These are phyloP conservation scores for Enteromius fasciolatus DNA, from an alignment of 2,797 vertebrate species.

Conservation along the genomic window DNA sequence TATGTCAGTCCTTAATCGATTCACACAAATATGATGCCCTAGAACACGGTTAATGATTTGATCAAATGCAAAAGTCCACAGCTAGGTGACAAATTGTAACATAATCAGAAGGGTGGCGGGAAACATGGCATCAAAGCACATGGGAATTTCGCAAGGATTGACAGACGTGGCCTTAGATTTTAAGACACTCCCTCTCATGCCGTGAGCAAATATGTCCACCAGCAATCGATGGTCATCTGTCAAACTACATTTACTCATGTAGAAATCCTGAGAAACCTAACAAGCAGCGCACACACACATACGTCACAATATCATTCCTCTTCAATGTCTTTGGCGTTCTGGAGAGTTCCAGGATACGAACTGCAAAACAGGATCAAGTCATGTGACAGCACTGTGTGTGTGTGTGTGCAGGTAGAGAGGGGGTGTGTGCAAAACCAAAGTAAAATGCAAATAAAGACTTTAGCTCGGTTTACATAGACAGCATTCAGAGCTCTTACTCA, in stretches of 20 bases:
- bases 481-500: constrained; percentile 59
- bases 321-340: not conserved
- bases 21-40: not conserved
- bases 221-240: not conserved
- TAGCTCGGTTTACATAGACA: constrained; percentile 72
- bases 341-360: constrained; percentile 69
- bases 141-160: constrained; percentile 2
- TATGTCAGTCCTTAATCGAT: not conserved
- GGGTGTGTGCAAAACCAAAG: constrained; percentile 57
- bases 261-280: not conserved
- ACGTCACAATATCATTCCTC: not conserved
- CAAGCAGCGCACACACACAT: not conserved
- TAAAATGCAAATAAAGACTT: constrained; percentile 77
- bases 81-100: not conserved
- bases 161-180: not conserved
- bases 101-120: not conserved
- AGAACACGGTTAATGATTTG: not conserved
- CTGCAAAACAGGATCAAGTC: constrained; percentile 70
- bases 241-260: not conserved
- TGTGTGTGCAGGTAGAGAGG: constrained; percentile 37
- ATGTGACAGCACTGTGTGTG: constrained; percentile 67
- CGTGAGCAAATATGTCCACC: not conserved
- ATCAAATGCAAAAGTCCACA: not conserved
- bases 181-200: not conserved
- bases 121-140: not conserved